phyloP scores from a whole-genome alignment of 2,797 vertebrate genomes.

The Brachymystax lenok region DNA sequence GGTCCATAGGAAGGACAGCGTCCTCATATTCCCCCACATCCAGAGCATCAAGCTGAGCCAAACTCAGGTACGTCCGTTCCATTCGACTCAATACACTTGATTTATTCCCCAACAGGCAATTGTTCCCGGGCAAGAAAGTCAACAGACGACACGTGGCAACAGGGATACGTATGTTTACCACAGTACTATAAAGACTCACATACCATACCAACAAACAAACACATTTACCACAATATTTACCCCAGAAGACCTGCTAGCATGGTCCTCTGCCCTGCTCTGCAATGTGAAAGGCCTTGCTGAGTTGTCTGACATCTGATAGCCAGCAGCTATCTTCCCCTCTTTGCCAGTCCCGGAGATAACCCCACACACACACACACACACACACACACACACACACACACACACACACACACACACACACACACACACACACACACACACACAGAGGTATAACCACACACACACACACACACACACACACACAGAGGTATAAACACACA shows the following conservation, averaged over 20 bases:
- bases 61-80: constrained; percentile 81
- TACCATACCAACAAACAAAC: not conserved
- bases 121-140: too few relatives aligned
- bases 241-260: not conserved
- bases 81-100: too few relatives aligned
- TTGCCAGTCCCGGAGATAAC: constrained; percentile 25
- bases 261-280: constrained; percentile 13
- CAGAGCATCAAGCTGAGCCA: constrained; percentile 90
- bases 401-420: too few relatives aligned
- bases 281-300: constrained; percentile 10
- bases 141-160: not conserved
- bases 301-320: constrained; percentile 42
- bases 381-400: too few relatives aligned
- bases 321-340: constrained; percentile 60
- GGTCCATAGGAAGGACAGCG: constrained; percentile 76
- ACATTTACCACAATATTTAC: constrained; percentile 11
- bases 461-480: too few relatives aligned
- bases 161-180: not conserved
- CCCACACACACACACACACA: too few relatives aligned
- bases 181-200: not conserved
- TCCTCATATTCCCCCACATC: constrained; percentile 89
- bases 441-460: constrained; percentile 20
- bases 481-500: too few relatives aligned
- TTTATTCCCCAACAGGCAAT: too few relatives aligned
- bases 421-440: too few relatives aligned